Percentiles rank a stretch among this genome's conserved stretches.
Conservation (phyloP, 2,797 vertebrate genomes). For the Chrysocyon brachyurus region DNA sequence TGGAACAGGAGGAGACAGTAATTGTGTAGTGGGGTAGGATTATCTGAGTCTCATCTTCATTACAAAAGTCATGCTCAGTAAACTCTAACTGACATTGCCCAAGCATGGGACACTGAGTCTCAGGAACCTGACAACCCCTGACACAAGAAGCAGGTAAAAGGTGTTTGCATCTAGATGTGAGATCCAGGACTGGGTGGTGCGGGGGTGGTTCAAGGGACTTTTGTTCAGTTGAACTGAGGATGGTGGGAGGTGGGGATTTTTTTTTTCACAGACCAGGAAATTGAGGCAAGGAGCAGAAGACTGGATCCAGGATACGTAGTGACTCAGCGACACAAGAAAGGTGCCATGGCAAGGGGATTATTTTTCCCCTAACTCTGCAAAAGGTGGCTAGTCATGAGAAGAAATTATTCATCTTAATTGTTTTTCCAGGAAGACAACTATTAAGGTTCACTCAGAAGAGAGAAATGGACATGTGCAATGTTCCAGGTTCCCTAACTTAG, state of each 20-base stretch:
- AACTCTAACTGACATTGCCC: not conserved
- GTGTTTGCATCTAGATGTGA: not conserved
- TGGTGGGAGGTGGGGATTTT: not conserved
- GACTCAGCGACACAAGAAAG: not conserved
- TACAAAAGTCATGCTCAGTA: not conserved
- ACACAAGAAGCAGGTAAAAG: not conserved
- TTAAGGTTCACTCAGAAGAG: not conserved
- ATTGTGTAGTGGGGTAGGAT: not conserved
- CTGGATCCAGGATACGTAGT: not conserved
- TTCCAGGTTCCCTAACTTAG: not conserved
- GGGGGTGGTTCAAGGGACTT: not conserved
- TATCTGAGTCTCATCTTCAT: conserved; percentile 33
- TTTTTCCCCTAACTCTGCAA: not conserved
- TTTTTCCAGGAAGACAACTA: not conserved
- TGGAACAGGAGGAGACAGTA: not conserved
- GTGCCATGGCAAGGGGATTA: accelerated
- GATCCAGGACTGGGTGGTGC: not conserved
- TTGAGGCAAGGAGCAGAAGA: not conserved
- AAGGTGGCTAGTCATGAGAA: not conserved
- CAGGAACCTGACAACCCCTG: not conserved
- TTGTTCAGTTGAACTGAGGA: not conserved
- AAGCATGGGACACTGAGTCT: accelerated
- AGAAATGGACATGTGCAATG: not conserved
- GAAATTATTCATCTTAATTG: not conserved
- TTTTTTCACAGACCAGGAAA: not conserved